Conservation (phyloP, 2,797 vertebrate species). For the Sebastes steindachneri region DNA sequence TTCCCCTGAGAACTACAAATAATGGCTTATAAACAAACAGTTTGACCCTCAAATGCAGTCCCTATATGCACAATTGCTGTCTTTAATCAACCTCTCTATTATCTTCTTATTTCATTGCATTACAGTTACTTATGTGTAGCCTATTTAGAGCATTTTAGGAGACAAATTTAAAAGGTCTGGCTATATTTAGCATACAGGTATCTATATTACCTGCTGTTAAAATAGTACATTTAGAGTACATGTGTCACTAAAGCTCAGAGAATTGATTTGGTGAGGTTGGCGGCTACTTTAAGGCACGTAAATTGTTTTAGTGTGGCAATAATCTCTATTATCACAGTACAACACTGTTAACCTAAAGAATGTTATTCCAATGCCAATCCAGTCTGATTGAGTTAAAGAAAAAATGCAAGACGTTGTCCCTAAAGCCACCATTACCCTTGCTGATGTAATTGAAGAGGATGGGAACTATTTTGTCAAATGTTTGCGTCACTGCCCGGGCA, state of each 20-base stretch:
- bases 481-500: background rate
- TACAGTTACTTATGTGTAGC: background rate
- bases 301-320: background rate
- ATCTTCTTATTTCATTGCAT: background rate
- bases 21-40: background rate
- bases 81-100: background rate
- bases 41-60: background rate
- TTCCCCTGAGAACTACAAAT: background rate
- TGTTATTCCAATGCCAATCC: background rate
- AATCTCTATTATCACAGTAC: background rate
- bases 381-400: background rate
- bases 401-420: background rate
- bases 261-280: background rate
- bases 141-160: background rate
- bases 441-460: background rate
- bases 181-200: background rate
- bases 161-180: background rate
- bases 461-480: background rate
- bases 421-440: background rate
- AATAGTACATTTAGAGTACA: background rate
- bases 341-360: background rate
- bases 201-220: background rate
- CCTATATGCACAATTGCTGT: background rate
- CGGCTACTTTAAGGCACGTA: background rate
- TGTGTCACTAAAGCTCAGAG: background rate